Base-by-base conservation (phyloP, 1,140 invertebrate genomes). In the Choristoneura fumiferana region DNA sequence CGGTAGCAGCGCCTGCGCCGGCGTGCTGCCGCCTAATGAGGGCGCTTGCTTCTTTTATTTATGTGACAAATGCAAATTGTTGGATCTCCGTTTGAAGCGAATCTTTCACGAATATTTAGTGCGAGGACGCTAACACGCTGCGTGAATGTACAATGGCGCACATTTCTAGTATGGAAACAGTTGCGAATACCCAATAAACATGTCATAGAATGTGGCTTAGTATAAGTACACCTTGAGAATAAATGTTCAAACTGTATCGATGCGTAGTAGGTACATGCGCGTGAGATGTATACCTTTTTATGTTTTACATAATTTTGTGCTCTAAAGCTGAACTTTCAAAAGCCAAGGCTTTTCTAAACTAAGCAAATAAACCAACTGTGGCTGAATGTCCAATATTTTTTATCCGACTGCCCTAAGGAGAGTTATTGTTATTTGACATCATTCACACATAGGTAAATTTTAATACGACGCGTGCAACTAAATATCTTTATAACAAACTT, bases 61-160 rank as follows among this genome's bases (percentile, higher is more conserved):
- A 85, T 81, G 74, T 73, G 76, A 83, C 76, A 78, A 81, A 84
- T 82, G 76, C 71, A 81, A 82, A 85, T 81, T 81, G 74, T 72
- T 69, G 58, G 55, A 54, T 54, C 8, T 45, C 33, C 56, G 63
- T 53, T 69, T 64, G 58, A 53, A 65, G 58, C 67, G 63, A 78
- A 81, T 77, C 68, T 78, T 80, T 78, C 67, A 67, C 69, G 69
- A 79, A 82, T 73, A 82, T 79, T 78, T 76, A 74, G 67, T 69
- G 62, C 73, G 61, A 67, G 69, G 65, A 75, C 66, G 64, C 43
- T 57, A 58, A 70, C 57, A 75, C 73, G 71, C 63, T 58, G 35
- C 33, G 55, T 69, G 78, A 76, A 83, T 83, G 67, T 76, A 58
- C 63, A 80, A 81, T 77, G 68, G 62, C 59, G 35, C 57, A 72